Evolutionary conservation across 2,888 invertebrate genomes (phyloP), one percentile per base, ranked within the genome.

Genomic region (Eupithecia subumbrata): DNA sequence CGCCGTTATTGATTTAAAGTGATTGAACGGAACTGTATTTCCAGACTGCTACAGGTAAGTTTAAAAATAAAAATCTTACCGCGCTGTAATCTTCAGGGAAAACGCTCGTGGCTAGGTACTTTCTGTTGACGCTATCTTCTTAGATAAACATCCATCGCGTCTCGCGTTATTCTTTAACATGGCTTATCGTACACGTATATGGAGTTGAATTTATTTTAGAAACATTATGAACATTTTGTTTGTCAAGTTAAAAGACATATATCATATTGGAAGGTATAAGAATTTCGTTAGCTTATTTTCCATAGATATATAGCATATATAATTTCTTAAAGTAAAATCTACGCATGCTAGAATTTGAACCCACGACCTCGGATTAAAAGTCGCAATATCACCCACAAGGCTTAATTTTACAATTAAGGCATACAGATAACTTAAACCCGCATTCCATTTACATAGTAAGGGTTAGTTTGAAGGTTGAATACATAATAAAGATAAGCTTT

Each of bases 371-470:
- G 16, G 68, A 45, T 68, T 43, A 43, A 68, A 45, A 68, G 40
- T 68, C 12, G 22, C 25, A 40, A 25, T 68, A 68, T 14, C 14
- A 66, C 34, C 37, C 37, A 30, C 30, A 64, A 68, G 25, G 43
- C 43, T 68, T 68, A 68, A 68, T 43, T 43, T 67, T 43, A 40
- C 68, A 68, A 45, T 68, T 43, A 43, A 68, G 43, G 68, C 68
- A 34, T 64, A 73, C 79, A 78, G 73, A 79, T 81, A 79, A 75
- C 75, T 80, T 69, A 77, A 76, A 73, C 76, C 73, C 75, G 74
- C 75, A 79, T 74, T 76, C 66, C 76, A 81, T 80, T 80, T 72
- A 77, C 78, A 81, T 80, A 73, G 64, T 76, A 76, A 78, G 79
- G 52, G 72, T 34, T 72, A 40, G 71, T 68, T 75, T 76, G 71